A percentile compares a stretch with the other conserved stretches of the same genome.
phyloP scores from a whole-genome alignment of 2,113 vertebrate genomes.

The Nesoenas mayeri region DNA sequence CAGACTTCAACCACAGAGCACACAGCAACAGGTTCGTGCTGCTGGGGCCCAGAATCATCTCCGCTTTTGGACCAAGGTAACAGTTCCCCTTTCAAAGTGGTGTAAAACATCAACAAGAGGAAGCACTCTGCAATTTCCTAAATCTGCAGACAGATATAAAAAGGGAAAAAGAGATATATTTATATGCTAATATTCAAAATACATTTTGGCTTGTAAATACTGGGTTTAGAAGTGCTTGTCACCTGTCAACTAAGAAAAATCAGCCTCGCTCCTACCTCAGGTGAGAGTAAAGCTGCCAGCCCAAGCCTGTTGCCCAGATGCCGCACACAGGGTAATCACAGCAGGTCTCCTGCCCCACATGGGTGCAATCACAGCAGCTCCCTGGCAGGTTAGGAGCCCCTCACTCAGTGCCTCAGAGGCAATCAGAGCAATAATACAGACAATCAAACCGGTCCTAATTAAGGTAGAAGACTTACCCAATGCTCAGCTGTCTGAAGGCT shows the following conservation, averaged over 20 bases:
- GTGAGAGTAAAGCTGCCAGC: not conserved
- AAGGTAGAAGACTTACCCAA: not conserved
- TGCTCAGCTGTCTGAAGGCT: not conserved
- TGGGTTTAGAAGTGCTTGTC: not conserved
- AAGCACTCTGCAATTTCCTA: not conserved
- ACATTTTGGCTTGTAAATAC: not conserved
- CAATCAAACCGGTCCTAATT: not conserved
- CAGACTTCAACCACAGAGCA: not conserved
- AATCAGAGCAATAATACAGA: fast-evolving
- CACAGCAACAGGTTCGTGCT: not conserved
- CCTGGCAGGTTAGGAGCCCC: not conserved
- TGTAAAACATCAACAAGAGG: not conserved
- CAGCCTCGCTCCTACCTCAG: not conserved
- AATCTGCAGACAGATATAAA: not conserved
- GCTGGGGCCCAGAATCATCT: not conserved
- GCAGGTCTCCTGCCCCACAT: fast-evolving
- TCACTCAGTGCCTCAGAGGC: not conserved
- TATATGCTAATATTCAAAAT: not conserved
- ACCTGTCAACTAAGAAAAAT: not conserved
- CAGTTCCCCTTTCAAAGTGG: not conserved
- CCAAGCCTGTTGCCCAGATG: not conserved
- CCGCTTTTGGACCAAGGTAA: not conserved
- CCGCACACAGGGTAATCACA: not conserved
- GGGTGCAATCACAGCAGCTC: not conserved
- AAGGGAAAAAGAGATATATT: not conserved